Percentiles rank a stretch among this genome's conserved stretches.
Evolutionary conservation across 2,888 invertebrate genomes (phyloP).

Genomic region (Opisthograptis luteolata): DNA sequence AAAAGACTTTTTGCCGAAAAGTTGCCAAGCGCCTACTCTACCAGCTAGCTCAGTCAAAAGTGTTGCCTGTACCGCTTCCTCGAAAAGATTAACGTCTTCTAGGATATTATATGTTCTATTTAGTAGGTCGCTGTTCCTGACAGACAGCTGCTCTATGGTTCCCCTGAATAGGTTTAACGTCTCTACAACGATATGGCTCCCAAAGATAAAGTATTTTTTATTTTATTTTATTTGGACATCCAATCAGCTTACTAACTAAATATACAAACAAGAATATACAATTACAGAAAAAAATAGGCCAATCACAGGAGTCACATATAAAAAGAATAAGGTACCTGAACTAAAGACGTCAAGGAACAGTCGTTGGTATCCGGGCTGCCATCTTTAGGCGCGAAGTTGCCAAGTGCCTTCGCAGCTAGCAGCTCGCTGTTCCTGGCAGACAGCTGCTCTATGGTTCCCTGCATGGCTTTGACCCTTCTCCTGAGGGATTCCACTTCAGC

Average conservation of each 20-base stretch:
- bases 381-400: constrained; percentile 83
- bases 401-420: constrained; percentile 90
- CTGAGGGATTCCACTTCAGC: constrained; percentile 94
- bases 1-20: constrained; percentile 85
- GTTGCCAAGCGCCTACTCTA: constrained; percentile 89
- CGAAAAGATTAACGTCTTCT: no score
- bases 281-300: no score
- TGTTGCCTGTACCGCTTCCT: no score
- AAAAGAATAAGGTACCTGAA: constrained; percentile 72
- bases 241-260: no score
- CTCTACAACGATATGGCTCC: no score
- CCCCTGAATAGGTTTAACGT: constrained; percentile 98
- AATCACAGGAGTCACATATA: no score
- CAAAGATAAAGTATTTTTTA: no score
- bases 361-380: constrained; percentile 69
- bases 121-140: constrained; percentile 92
- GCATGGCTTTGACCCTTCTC: constrained; percentile 96
- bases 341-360: constrained; percentile 71
- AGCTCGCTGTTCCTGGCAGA: constrained; percentile 93
- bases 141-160: constrained; percentile 94
- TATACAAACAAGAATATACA: no score
- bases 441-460: constrained; percentile 95
- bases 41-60: no score
- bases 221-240: no score
- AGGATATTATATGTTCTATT: no score